Evolutionary conservation across 2,888 invertebrate genomes (phyloP).

Genomic region (Eilema griseolum): DNA sequence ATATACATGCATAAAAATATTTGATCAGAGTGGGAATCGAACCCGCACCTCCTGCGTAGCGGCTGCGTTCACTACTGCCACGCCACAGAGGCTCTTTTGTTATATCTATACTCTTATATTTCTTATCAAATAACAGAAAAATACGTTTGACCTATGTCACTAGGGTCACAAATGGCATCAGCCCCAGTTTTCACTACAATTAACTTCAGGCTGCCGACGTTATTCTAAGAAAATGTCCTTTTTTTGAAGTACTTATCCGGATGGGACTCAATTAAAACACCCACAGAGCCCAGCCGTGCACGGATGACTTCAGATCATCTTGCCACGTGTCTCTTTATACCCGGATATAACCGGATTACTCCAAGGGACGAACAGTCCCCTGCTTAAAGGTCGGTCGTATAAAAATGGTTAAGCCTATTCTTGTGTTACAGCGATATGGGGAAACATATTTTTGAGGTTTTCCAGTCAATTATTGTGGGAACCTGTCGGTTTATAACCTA

Average conservation of each 20-base stretch:
- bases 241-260: neutral
- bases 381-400: slow-evolving; percentile 6
- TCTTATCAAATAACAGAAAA: too few relatives aligned
- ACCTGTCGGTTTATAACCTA: neutral
- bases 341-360: slow-evolving; percentile 23
- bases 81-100: too few relatives aligned
- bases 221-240: neutral
- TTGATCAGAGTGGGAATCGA: too few relatives aligned
- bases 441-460: slow-evolving; percentile 14
- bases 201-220: too few relatives aligned
- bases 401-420: slow-evolving; percentile 16
- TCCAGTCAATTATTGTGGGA: slow-evolving; percentile 3
- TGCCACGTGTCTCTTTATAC: slow-evolving; percentile 12
- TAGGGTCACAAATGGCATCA: too few relatives aligned
- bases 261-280: slow-evolving; percentile 19
- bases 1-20: too few relatives aligned
- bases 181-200: too few relatives aligned
- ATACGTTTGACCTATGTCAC: too few relatives aligned
- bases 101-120: too few relatives aligned
- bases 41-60: too few relatives aligned
- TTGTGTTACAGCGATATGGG: slow-evolving; percentile 17
- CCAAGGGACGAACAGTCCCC: slow-evolving; percentile 13
- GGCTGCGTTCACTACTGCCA: too few relatives aligned
- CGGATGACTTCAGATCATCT: slow-evolving; percentile 14
- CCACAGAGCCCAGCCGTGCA: neutral